A percentile compares a stretch with the other conserved stretches of the same genome.
phyloP scores from a whole-genome alignment of 2,113 vertebrate genomes.

The Pogonocichla stellata region DNA sequence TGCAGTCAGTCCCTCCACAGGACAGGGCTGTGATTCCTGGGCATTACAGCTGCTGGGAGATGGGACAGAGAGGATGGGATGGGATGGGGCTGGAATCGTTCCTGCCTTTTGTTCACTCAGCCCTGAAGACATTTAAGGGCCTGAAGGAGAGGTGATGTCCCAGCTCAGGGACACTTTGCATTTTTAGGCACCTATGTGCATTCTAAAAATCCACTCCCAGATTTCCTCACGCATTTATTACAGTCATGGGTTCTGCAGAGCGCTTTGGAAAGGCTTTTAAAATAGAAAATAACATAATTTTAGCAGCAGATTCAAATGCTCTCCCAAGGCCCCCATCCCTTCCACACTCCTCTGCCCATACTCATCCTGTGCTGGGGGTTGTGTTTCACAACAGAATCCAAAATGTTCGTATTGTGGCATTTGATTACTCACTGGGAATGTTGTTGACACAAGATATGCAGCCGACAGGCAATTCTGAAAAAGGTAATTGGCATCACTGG shows the following conservation, averaged over 20 bases:
- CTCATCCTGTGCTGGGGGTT: background rate
- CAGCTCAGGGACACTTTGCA: background rate
- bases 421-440: background rate
- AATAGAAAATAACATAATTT: background rate
- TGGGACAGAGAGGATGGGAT: background rate
- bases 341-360: background rate
- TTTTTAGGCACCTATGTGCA: background rate
- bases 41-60: background rate
- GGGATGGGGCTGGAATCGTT: background rate
- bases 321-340: background rate
- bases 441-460: constrained; percentile 14
- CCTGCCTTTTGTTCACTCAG: background rate
- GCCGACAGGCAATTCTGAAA: background rate
- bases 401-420: background rate
- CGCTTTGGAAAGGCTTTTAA: background rate
- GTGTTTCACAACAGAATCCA: background rate
- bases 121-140: background rate
- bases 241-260: background rate
- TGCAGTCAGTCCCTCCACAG: background rate
- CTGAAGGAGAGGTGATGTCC: background rate
- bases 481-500: background rate
- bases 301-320: background rate
- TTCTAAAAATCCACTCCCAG: background rate
- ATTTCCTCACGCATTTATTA: background rate
- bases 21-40: background rate